Percentiles rank a stretch among this genome's conserved stretches.
Conservation (phyloP, 2,888 invertebrate species). For the Ditula angustiorana region DNA sequence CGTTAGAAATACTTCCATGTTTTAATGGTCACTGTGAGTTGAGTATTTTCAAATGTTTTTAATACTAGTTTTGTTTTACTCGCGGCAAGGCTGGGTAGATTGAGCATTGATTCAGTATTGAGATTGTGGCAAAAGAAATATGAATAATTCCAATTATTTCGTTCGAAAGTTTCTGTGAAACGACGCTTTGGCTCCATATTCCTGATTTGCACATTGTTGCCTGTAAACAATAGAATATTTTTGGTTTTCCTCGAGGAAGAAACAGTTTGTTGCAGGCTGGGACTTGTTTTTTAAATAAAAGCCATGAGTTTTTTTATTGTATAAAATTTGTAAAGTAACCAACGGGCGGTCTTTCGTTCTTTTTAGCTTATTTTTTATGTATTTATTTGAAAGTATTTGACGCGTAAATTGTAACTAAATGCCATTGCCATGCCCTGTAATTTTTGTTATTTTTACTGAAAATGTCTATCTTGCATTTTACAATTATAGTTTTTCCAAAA, state of each 20-base stretch:
- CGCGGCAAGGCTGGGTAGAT: neutral
- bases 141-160: constrained; percentile 38
- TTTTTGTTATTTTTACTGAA: too few species aligned
- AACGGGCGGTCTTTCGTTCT: too few species aligned
- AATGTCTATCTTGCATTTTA: too few species aligned
- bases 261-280: neutral
- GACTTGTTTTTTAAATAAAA: neutral
- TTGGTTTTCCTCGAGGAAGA: constrained; percentile 22
- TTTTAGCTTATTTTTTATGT: too few species aligned
- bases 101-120: neutral
- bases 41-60: too few species aligned
- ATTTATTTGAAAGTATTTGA: too few species aligned
- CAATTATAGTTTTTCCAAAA: too few species aligned
- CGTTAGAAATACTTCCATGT: too few species aligned
- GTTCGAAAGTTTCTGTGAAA: constrained; percentile 12
- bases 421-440: too few species aligned
- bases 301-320: constrained; percentile 4
- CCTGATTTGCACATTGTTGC: neutral
- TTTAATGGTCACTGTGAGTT: too few species aligned
- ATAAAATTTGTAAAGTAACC: neutral
- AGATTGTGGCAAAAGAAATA: neutral
- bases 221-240: constrained; percentile 21
- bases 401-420: too few species aligned
- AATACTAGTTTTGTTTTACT: neutral
- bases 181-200: neutral